Conservation (phyloP, 2,888 invertebrate genomes). For the Cartodere bifasciata region DNA sequence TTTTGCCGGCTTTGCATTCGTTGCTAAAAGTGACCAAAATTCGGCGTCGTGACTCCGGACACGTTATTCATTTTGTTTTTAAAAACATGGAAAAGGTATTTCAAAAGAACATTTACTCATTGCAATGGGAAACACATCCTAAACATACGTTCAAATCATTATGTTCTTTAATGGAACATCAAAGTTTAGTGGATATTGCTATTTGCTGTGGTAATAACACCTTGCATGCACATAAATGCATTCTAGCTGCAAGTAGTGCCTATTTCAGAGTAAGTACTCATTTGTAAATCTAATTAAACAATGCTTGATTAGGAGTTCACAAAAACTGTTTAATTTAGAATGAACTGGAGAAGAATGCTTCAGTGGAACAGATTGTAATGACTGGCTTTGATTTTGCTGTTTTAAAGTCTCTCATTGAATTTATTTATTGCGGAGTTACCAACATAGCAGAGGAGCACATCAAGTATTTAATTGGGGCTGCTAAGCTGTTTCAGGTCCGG, state of each 20-base stretch:
- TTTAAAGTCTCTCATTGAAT: conserved; percentile 58
- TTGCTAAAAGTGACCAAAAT: conserved; percentile 1
- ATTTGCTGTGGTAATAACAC: conserved; percentile 64
- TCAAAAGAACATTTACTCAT: conserved; percentile 18
- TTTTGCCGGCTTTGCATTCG: conserved; percentile 7
- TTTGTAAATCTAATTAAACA: conserved; percentile 1
- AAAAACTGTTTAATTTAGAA: conserved; percentile 32
- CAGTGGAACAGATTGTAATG: conserved; percentile 46
- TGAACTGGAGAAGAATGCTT: conserved; percentile 42
- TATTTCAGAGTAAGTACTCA: conserved; percentile 57
- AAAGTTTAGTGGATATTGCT: conserved; percentile 61
- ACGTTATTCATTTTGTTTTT: not conserved
- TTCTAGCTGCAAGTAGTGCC: conserved; percentile 58
- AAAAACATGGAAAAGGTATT: conserved; percentile 14
- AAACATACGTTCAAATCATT: conserved; percentile 54
- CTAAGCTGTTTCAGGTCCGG: conserved; percentile 56
- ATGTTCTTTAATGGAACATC: conserved; percentile 57
- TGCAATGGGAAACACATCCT: conserved; percentile 59
- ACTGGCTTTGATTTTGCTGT: conserved; percentile 59
- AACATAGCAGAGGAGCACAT: conserved; percentile 54
- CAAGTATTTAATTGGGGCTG: conserved; percentile 54
- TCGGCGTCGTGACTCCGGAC: too few species aligned
- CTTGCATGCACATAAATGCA: conserved; percentile 60
- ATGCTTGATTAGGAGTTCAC: not conserved
- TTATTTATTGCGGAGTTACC: conserved; percentile 67